A percentile compares a stretch with the other conserved stretches of the same genome.
Conservation (phyloP, 2,888 invertebrate genomes). For the Nemurella pictetii region DNA sequence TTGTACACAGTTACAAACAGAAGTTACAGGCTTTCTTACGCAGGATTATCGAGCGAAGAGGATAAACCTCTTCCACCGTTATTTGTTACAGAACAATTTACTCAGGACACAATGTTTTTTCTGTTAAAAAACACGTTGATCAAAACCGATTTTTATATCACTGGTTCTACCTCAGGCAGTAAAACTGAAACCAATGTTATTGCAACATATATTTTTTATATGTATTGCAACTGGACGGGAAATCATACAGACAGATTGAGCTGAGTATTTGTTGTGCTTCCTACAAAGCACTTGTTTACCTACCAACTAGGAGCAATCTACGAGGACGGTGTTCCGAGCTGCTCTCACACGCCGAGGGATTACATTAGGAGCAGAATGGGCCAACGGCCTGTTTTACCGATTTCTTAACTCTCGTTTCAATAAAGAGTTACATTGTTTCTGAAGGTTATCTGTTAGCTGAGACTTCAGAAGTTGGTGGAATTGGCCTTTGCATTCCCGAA, state of each 20-base stretch:
- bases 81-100: not conserved
- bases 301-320: no score
- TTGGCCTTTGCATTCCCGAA: not conserved
- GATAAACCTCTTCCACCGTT: not conserved
- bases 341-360: no score
- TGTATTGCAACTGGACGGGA: not conserved
- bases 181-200: constrained; percentile 40
- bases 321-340: no score
- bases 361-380: no score
- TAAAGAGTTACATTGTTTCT: not conserved
- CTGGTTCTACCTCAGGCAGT: constrained; percentile 41
- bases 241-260: constrained; percentile 1
- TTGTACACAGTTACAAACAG: no score
- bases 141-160: constrained; percentile 30
- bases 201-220: constrained; percentile 35
- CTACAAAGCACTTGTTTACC: not conserved
- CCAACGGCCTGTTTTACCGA: no score
- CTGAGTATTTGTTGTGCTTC: not conserved
- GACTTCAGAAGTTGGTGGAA: no score
- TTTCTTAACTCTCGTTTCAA: no score
- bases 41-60: not conserved
- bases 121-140: constrained; percentile 7
- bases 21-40: not conserved
- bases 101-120: constrained; percentile 22
- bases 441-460: no score